Conservation (phyloP, 2,113 vertebrate genomes). For the Calonectris borealis region DNA sequence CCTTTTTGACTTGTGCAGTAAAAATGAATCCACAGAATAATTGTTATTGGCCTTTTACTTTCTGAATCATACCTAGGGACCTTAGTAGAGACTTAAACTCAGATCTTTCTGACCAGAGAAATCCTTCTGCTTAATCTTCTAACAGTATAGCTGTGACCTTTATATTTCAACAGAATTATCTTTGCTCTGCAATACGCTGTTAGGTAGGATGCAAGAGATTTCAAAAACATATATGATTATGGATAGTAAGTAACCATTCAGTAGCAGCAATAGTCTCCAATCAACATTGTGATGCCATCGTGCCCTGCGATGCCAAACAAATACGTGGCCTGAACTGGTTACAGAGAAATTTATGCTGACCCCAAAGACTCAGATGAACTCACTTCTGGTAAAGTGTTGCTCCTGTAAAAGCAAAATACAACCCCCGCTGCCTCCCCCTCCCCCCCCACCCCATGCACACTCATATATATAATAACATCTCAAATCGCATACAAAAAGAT, state of each 20-base stretch:
- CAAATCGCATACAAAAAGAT: slow-evolving; percentile 47
- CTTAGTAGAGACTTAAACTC: background rate
- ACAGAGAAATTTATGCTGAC: background rate
- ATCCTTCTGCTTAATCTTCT: background rate
- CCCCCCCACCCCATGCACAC: background rate
- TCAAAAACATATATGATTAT: background rate
- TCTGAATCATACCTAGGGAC: background rate
- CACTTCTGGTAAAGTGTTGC: slow-evolving; percentile 23
- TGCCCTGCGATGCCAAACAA: background rate
- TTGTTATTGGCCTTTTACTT: background rate
- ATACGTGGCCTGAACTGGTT: background rate
- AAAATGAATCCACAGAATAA: background rate
- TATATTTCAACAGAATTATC: background rate
- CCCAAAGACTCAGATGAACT: slow-evolving; percentile 1
- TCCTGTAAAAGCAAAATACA: slow-evolving; percentile 25
- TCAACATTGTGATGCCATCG: background rate
- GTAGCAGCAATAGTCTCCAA: background rate
- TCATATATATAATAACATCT: slow-evolving; percentile 46
- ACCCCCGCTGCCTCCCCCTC: background rate
- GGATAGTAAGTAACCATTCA: background rate
- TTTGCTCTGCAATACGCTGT: background rate
- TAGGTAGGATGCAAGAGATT: background rate
- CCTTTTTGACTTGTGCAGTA: background rate
- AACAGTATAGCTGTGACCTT: background rate
- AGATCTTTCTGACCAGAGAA: background rate